phyloP scores from a whole-genome alignment of 2,113 vertebrate genomes.

The Etheostoma cragini region DNA sequence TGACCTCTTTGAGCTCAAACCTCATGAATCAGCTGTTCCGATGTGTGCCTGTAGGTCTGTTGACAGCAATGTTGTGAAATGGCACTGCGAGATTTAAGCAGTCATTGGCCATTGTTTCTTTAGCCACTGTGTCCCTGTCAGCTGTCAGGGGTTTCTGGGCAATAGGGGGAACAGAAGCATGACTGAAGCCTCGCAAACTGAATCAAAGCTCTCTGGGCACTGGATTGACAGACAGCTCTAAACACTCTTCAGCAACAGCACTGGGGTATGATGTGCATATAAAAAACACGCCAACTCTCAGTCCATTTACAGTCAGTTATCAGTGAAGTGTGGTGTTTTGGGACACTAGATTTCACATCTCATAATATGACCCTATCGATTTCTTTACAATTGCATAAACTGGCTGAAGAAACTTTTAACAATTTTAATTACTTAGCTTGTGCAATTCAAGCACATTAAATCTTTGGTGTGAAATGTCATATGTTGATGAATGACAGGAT shows the following conservation, averaged over 20 bases:
- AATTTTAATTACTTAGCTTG: not conserved
- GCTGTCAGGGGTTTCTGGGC: slow-evolving; percentile 20
- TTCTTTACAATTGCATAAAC: not conserved
- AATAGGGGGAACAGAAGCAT: not conserved
- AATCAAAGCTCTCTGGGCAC: not conserved
- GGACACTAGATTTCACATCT: not conserved
- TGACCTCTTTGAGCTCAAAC: not conserved
- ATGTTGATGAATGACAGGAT: not conserved
- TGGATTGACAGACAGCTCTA: slow-evolving; percentile 20
- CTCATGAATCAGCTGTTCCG: slow-evolving; percentile 5
- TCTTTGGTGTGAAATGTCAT: slow-evolving; percentile 10
- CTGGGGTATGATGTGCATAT: slow-evolving; percentile 6
- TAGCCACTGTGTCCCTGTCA: slow-evolving; percentile 23
- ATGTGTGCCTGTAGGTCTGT: not conserved
- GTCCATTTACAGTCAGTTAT: not conserved
- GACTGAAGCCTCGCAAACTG: slow-evolving; percentile 36
- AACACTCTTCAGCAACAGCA: slow-evolving; percentile 11
- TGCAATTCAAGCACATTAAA: not conserved
- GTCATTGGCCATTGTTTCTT: slow-evolving; percentile 29
- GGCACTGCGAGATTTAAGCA: slow-evolving; percentile 23
- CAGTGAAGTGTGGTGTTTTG: not conserved
- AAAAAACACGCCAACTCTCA: not conserved
- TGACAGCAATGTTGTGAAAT: slow-evolving; percentile 2
- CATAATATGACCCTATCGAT: not conserved
- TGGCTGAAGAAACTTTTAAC: not conserved